Evolutionary conservation across 2,888 invertebrate genomes (phyloP), one percentile per base, ranked within the genome.

Genomic region (Willowsia nigromaculata): DNA sequence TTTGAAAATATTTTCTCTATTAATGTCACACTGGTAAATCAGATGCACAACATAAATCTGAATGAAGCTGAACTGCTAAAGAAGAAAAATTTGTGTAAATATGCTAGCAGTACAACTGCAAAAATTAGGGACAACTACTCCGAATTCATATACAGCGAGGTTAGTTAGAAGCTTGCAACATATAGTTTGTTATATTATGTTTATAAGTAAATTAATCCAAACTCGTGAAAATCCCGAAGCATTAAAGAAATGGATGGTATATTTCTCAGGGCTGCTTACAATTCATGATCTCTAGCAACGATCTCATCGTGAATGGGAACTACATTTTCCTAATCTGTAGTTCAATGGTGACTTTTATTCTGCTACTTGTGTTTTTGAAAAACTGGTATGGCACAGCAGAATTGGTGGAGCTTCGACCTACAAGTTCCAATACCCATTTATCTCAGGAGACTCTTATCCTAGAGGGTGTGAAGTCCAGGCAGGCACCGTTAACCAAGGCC

Each of bases 211-310:
- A n/a, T n/a, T n/a, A n/a, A n/a, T n/a, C n/a, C n/a, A n/a, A n/a
- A n/a, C n/a, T n/a, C n/a, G n/a, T n/a, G n/a, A n/a, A n/a, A n/a
- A n/a, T n/a, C n/a, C n/a, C n/a, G n/a, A n/a, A n/a, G n/a, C n/a
- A n/a, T n/a, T n/a, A n/a, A n/a, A n/a, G n/a, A n/a, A n/a, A 53
- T n/a, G 53, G 53, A 15, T 4, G 15, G 53, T 18, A 2, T 18
- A 27, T 62, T 11, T 15, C 27, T 3, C 25, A 83, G 68, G 83
- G 83, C 1, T 83, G 83, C 25, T 43, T 83, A 15, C 1, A 50
- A 22, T 1, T 50, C 13, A n/a, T 83, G 11, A 53, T 50, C 1
- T 18, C 30, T 6, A 27, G 27, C 4, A 68, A 22, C 3, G 13
- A 22, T 0, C 7, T 27, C 0, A 68, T 83, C 22, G 30, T 50